Conservation (phyloP, 1,140 invertebrate species). For the Cydia amplana region DNA sequence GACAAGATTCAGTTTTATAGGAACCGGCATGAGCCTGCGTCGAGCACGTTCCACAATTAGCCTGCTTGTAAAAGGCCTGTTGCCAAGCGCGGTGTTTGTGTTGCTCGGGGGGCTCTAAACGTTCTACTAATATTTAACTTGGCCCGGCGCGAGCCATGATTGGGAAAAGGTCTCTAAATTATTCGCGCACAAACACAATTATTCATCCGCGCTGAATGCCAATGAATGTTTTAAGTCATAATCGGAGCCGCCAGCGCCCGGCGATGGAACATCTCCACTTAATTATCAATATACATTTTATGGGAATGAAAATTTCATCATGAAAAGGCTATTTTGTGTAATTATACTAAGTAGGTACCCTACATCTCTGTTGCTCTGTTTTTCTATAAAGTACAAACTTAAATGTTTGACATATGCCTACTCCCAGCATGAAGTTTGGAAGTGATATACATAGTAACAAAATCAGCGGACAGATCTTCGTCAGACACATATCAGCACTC, state of each 20-base stretch:
- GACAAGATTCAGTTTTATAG: background rate
- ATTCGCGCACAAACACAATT: slow-evolving; percentile 24
- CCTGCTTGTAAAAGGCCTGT: background rate
- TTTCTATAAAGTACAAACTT: no score
- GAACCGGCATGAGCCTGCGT: background rate
- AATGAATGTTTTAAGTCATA: slow-evolving; percentile 21
- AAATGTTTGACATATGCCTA: no score
- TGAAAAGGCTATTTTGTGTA: no score
- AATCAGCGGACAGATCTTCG: no score
- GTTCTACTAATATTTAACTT: slow-evolving; percentile 28
- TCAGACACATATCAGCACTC: no score
- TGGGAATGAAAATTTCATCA: background rate
- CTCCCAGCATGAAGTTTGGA: no score
- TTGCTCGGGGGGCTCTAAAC: slow-evolving; percentile 6
- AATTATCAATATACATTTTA: background rate
- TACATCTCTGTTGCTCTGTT: no score
- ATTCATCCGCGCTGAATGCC: slow-evolving; percentile 26
- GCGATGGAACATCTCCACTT: background rate
- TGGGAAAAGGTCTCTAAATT: slow-evolving; percentile 31
- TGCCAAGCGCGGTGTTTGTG: background rate
- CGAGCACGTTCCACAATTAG: background rate
- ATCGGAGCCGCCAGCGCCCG: slow-evolving; percentile 1
- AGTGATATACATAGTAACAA: no score
- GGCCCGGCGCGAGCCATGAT: slow-evolving; percentile 17
- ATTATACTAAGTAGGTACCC: no score